Base-by-base conservation (phyloP, 2,797 vertebrate species). In the Serranus cabrilla region DNA sequence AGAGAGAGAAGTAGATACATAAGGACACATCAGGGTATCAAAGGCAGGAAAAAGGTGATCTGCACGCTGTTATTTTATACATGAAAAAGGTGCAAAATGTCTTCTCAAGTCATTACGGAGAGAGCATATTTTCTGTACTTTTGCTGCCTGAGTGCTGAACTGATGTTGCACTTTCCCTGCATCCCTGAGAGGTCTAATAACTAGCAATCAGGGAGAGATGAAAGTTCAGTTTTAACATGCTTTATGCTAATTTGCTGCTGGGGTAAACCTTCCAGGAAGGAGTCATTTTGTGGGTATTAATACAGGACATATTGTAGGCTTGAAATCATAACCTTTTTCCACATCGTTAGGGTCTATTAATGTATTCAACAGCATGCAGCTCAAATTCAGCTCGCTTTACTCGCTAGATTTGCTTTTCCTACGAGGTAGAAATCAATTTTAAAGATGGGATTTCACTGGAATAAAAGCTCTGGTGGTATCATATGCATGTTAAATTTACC, bases 191-290 rank as follows among this genome's bases (percentile, higher is more conserved):
- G 50, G 49, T 73, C 62, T 66, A 57, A 80, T 69, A 83, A 83
- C 46, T 20, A 14, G 67, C 67, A 70, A 86, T 83, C 78, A 74
- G 61, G 62, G 18, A 31, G 50, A 73, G 71, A 84, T 74, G 65
- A 81, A 70, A 81, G 78, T 55, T 83, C 66, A 69, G 65, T 21
- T 68, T 82, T 18, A 63, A 72, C 54, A 65, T 2, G 9, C 47
- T 76, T 74, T 69, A 76, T 78, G 76, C 51, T 71, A 71, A 84
- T 87, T 61, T 71, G 27, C 11, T 31, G 62, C 71, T 31, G 49
- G 43, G 55, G 69, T 43, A 31, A 80, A 81, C 60, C 52, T 62
- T 77, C 82, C 16, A 56, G 72, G 18, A 56, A 46, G 18, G 21
- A 76, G 12, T 70, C 45, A 14, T 78, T 23, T 34, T 47, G 61